Evolutionary conservation across 2,797 vertebrate genomes (phyloP).

Genomic region (Urophycis tenuis): DNA sequence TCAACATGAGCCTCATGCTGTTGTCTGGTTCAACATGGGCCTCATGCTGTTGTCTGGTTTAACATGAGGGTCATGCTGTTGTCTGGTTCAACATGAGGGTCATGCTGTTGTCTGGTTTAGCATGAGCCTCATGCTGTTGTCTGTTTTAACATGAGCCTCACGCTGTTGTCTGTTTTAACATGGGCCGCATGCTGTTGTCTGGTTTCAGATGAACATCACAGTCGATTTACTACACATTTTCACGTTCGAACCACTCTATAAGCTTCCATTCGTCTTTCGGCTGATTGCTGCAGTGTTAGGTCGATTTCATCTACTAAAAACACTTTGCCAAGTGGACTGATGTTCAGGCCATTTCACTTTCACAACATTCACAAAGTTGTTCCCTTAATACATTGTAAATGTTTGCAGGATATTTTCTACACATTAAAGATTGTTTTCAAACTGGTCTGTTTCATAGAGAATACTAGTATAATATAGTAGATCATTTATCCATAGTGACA

Average conservation of each 20-base stretch:
- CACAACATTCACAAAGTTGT: not conserved
- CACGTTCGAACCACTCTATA: constrained; percentile 37
- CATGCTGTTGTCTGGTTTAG: too few relatives aligned
- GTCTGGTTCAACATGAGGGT: constrained; percentile 13
- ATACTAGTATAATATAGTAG: not conserved
- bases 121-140: constrained; percentile 2
- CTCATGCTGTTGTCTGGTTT: too few relatives aligned
- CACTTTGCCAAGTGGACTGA: constrained; percentile 12
- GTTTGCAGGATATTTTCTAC: constrained; percentile 27
- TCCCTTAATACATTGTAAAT: constrained; percentile 41
- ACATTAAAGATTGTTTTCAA: constrained; percentile 15
- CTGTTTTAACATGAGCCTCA: constrained; percentile 60
- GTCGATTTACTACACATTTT: constrained; percentile 25
- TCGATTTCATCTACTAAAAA: not conserved
- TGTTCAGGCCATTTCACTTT: not conserved
- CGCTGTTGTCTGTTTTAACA: constrained; percentile 58
- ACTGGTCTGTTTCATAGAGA: not conserved
- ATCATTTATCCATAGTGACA: not conserved
- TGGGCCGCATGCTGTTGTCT: not conserved
- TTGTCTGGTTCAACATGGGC: constrained; percentile 10
- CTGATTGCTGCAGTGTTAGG: constrained; percentile 9
- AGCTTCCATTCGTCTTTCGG: constrained; percentile 41
- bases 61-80: constrained; percentile 33
- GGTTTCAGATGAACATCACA: constrained; percentile 8
- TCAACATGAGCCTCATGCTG: constrained; percentile 49